A percentile compares a stretch with the other conserved stretches of the same genome.
Evolutionary conservation across 2,888 invertebrate species (phyloP).

Genomic region (Callosobruchus maculatus): DNA sequence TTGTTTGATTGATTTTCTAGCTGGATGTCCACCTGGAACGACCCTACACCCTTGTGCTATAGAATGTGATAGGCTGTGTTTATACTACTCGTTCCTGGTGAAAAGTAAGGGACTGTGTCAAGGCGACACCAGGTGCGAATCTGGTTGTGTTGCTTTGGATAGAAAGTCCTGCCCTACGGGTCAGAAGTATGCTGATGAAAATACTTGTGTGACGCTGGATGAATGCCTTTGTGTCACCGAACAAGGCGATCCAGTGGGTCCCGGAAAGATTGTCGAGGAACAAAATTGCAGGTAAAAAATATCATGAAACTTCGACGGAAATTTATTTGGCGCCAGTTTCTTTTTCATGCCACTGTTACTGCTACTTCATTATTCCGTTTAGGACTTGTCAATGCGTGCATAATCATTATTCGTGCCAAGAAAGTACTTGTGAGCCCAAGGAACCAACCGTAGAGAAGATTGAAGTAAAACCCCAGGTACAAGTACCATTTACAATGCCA

Average conservation of each 20-base stretch:
- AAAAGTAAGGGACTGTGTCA: constrained; percentile 48
- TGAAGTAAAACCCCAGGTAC: background rate
- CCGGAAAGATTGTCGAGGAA: background rate
- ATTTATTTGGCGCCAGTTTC: no score
- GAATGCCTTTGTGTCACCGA: constrained; percentile 75
- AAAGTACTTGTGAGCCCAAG: constrained; percentile 21
- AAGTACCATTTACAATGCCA: background rate
- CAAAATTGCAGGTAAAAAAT: background rate
- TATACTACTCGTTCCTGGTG: constrained; percentile 56
- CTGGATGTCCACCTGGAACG: constrained; percentile 49
- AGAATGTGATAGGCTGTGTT: constrained; percentile 68
- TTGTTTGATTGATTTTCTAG: background rate
- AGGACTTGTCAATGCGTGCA: constrained; percentile 77
- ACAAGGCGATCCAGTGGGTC: constrained; percentile 60
- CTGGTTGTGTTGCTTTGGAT: constrained; percentile 38
- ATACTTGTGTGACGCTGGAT: constrained; percentile 66
- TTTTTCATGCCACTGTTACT: no score
- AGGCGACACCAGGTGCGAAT: constrained; percentile 46
- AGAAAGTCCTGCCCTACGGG: constrained; percentile 54
- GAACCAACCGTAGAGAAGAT: constrained; percentile 1
- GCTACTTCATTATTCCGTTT: constrained; percentile 6
- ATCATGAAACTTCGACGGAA: background rate
- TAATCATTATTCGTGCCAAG: constrained; percentile 70
- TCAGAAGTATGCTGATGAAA: constrained; percentile 66
- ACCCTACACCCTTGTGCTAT: constrained; percentile 68